Conservation (phyloP, 2,113 vertebrate genomes). For the Pseudopodoces humilis region DNA sequence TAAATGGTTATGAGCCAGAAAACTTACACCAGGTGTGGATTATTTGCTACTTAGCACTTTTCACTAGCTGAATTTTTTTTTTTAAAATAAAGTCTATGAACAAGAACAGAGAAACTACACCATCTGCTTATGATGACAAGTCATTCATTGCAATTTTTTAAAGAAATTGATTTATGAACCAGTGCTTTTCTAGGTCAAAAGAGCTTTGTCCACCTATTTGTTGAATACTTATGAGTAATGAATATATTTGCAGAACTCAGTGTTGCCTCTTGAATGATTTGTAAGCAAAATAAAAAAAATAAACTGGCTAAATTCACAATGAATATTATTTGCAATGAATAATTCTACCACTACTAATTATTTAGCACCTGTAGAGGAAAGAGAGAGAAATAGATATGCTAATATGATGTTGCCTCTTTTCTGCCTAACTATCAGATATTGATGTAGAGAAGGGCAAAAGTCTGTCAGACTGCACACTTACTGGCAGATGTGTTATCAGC, state of each 20-base stretch:
- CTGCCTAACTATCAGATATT: slow-evolving; percentile 56
- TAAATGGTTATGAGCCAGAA: slow-evolving; percentile 8
- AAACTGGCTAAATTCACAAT: slow-evolving; percentile 45
- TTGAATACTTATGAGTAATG: background rate
- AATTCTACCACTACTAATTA: slow-evolving; percentile 68
- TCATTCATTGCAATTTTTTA: background rate
- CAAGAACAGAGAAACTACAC: background rate
- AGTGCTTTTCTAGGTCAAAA: background rate
- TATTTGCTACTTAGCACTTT: slow-evolving; percentile 12
- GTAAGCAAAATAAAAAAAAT: slow-evolving; percentile 23
- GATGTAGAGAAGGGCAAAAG: slow-evolving; percentile 33
- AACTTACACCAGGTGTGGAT: background rate
- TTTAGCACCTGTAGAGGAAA: slow-evolving; percentile 69
- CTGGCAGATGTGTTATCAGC: slow-evolving; percentile 31
- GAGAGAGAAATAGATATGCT: slow-evolving; percentile 59
- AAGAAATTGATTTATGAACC: background rate
- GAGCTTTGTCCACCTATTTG: slow-evolving; percentile 12
- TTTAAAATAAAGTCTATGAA: background rate
- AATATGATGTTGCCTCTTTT: slow-evolving; percentile 58
- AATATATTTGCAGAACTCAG: slow-evolving; percentile 32
- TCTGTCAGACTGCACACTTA: slow-evolving; percentile 10
- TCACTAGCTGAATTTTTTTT: background rate
- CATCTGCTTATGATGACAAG: background rate
- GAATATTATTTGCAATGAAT: slow-evolving; percentile 73
- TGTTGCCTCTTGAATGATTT: slow-evolving; percentile 47